phyloP scores from a whole-genome alignment of 2,797 vertebrate species.

The Mionectes olivaceus region DNA sequence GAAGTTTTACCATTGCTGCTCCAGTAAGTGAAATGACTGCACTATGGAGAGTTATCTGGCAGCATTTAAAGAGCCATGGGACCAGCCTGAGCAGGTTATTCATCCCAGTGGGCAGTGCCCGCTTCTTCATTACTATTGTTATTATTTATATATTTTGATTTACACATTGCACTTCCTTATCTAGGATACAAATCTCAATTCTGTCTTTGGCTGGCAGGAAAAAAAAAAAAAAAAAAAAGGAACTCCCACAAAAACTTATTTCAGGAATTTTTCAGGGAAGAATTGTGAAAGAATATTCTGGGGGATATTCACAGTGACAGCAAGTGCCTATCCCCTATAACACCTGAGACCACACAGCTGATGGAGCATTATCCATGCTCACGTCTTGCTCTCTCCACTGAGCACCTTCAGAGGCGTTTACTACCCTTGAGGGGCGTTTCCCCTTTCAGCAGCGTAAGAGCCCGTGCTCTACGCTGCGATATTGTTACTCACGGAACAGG shows the following conservation, averaged over 20 bases:
- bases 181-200: neutral
- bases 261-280: neutral
- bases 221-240: too few relatives aligned
- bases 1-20: neutral
- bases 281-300: neutral
- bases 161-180: neutral
- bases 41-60: neutral
- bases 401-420: neutral
- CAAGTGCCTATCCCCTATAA: neutral
- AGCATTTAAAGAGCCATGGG: neutral
- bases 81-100: neutral
- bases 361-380: neutral
- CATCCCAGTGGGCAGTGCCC: neutral
- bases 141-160: neutral
- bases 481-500: fast-evolving
- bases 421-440: fast-evolving
- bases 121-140: neutral
- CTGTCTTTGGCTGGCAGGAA: neutral
- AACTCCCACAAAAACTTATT: neutral
- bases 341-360: neutral
- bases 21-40: neutral
- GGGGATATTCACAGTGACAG: neutral
- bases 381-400: neutral
- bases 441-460: neutral
- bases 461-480: neutral